A percentile compares a stretch with the other conserved stretches of the same genome.
These are phyloP conservation scores for Cryptosula pallasiana DNA, from an alignment of 2,888 invertebrate genomes.

Conservation along the genomic window DNA sequence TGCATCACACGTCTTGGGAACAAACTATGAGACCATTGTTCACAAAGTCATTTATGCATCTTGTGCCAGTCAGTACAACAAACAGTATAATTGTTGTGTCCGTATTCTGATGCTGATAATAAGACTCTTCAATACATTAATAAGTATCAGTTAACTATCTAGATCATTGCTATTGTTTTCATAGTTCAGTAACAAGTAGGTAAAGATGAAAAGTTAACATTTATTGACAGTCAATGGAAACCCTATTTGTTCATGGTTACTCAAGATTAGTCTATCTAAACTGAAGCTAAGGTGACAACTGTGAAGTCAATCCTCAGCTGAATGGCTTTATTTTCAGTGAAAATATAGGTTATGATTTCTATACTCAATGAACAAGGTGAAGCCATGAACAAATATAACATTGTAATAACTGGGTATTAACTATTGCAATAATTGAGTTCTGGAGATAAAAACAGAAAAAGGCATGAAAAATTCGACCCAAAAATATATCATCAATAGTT, in stretches of 20 bases:
- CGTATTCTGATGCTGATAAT: background rate
- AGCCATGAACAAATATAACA: too few relatives aligned
- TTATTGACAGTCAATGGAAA: conserved; percentile 20
- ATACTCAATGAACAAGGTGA: too few relatives aligned
- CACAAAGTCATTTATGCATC: background rate
- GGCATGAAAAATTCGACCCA: too few relatives aligned
- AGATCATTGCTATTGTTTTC: conserved; percentile 1
- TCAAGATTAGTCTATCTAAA: conserved; percentile 11
- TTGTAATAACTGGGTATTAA: too few relatives aligned
- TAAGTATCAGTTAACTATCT: conserved; percentile 16
- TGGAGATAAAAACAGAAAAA: too few relatives aligned
- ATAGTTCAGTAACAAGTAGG: conserved; percentile 4
- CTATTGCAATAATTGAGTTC: too few relatives aligned
- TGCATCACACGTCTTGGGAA: background rate
- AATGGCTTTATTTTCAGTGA: too few relatives aligned
- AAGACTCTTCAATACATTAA: background rate
- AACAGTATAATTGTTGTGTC: conserved; percentile 18
- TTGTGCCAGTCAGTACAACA: conserved; percentile 4
- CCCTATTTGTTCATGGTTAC: conserved; percentile 12
- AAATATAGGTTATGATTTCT: too few relatives aligned
- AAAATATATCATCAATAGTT: too few relatives aligned
- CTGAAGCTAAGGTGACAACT: background rate
- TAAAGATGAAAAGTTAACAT: conserved; percentile 22
- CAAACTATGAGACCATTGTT: background rate
- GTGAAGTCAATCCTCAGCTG: too few relatives aligned